Base-by-base conservation (phyloP, 2,888 invertebrate genomes). In the Cremastobaeus sp. region DNA sequence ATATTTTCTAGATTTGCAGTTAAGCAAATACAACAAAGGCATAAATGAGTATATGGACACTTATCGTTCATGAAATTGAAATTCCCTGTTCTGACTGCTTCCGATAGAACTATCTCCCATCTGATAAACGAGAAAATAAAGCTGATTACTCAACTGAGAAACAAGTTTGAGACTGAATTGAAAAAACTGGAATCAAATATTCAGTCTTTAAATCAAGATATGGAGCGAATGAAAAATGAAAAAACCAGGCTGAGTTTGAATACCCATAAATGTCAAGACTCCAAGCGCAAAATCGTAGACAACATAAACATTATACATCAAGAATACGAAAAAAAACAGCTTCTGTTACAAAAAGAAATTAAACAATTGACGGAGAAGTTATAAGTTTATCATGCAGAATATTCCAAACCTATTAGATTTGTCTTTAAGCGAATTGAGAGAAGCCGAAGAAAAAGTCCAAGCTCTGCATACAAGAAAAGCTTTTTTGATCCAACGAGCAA, bases 11-110 rank as follows among this genome's bases (percentile, higher is more conserved):
- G 47, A 55, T 8, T 28, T 65, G 21, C 45, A 65, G 11, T 5
- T 65, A 1, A 9, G 28, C 4, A 54, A 65, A 4, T 4, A 47
- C 1, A 39, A 65, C n/a, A 48, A 55, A 4, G 35, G 48, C 9
- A 2, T 65, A 1, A 47, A 9, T 3, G 30, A 65, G 17, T 3
- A 32, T 2, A 14, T 47, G 1, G 17, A 37, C 2, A 14, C 47
- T 17, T 65, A 65, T 35, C 54, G 47, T 2, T 18, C 4, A 14
- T 3, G 37, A 1, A 28, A 37, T 39, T 60, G 8, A 50, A 50
- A 30, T 50, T 60, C 15, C 48, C 60, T 3, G 41, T 41, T 8
- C 15, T 60, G 3, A 6, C 9, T 4, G 14, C 25, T 3, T 45
- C 21, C 1, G 45, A 59, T 25, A 8, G 20, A 4, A 25, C 45